Percentiles rank a stretch among this genome's conserved stretches.
Evolutionary conservation across 2,113 vertebrate species (phyloP).

Genomic region (Pelecanoides urinatrix): DNA sequence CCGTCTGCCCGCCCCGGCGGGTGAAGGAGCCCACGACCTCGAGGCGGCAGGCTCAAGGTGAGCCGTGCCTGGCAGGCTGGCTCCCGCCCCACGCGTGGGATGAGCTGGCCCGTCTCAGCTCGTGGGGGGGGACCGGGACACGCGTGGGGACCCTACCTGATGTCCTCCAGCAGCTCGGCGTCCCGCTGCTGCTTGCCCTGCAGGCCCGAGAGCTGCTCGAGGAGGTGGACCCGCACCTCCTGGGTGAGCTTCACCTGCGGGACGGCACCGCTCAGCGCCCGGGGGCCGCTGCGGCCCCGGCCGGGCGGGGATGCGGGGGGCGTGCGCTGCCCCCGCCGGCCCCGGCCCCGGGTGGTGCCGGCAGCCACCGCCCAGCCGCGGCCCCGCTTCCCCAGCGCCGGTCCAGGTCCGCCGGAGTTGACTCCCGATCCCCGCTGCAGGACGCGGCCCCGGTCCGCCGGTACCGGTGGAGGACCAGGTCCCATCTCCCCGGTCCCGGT

Average conservation of each 20-base stretch:
- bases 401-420: too few relatives aligned
- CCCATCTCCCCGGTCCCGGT: too few relatives aligned
- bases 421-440: too few relatives aligned
- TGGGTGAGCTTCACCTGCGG: slow-evolving; percentile 84
- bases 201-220: slow-evolving; percentile 83
- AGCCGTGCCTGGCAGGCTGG: fast-evolving
- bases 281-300: too few relatives aligned
- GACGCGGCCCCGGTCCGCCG: too few relatives aligned
- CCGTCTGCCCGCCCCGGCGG: fast-evolving
- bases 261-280: background rate
- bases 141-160: slow-evolving; percentile 73
- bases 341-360: too few relatives aligned
- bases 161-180: slow-evolving; percentile 86
- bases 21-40: background rate
- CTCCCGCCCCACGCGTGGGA: fast-evolving
- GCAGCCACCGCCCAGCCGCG: too few relatives aligned
- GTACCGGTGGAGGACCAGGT: too few relatives aligned
- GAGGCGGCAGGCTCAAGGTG: background rate
- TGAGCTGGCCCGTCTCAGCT: background rate
- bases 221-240: slow-evolving; percentile 84
- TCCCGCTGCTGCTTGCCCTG: slow-evolving; percentile 86
- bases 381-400: too few relatives aligned
- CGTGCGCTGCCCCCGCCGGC: too few relatives aligned
- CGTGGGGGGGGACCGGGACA: too few relatives aligned
- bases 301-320: too few relatives aligned